These are phyloP conservation scores for Diaprepes abbreviatus DNA, from an alignment of 2,888 invertebrate species.

Conservation along the genomic window DNA sequence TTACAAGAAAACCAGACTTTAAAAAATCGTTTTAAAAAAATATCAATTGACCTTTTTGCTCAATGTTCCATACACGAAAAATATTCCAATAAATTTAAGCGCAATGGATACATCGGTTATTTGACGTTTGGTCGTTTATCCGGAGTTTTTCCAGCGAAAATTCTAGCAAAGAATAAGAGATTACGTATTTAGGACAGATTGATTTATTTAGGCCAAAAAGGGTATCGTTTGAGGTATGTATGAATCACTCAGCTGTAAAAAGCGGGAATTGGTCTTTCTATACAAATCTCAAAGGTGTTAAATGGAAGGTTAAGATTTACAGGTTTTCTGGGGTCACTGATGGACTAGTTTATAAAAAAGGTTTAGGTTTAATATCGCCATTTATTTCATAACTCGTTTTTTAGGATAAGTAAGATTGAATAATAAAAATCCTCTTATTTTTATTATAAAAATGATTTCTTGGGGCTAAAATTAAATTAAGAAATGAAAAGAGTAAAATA, in stretches of 20 bases:
- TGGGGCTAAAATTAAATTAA: no score
- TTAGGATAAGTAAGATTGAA: background rate
- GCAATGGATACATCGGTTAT: conserved; percentile 13
- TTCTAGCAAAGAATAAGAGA: conserved; percentile 40
- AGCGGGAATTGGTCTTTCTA: conserved; percentile 42
- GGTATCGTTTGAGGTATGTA: conserved; percentile 43
- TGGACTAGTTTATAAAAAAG: conserved; percentile 31
- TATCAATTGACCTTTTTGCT: background rate
- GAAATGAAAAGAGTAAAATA: no score
- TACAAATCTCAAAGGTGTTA: conserved; percentile 48
- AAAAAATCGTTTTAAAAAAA: no score
- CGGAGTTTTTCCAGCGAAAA: conserved; percentile 33
- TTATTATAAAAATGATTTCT: no score
- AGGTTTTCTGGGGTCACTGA: conserved; percentile 29
- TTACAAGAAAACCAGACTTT: no score
- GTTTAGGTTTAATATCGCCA: conserved; percentile 9
- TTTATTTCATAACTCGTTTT: conserved; percentile 11
- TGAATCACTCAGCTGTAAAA: conserved; percentile 48
- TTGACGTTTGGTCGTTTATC: conserved; percentile 14
- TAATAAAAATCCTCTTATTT: no score
- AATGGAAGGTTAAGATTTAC: conserved; percentile 49
- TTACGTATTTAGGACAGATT: conserved; percentile 44
- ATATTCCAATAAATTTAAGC: conserved; percentile 10
- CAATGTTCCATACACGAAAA: conserved; percentile 7
- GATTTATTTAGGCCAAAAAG: conserved; percentile 48